These are phyloP conservation scores for Huso huso DNA, from an alignment of 2,797 vertebrate species.

Conservation along the genomic window DNA sequence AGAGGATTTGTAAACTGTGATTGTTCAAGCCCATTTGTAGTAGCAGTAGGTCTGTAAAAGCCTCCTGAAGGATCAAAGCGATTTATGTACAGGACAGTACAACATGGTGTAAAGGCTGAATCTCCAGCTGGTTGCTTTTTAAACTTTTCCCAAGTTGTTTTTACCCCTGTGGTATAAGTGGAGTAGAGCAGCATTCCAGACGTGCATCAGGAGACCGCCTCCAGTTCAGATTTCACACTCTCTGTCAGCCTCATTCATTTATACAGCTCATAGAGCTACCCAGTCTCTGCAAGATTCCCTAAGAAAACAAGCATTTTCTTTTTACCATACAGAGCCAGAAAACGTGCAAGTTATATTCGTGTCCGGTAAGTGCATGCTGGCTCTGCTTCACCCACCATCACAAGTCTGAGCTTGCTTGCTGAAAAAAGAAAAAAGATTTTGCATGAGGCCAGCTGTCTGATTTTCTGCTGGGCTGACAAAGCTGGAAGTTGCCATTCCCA, in stretches of 20 bases:
- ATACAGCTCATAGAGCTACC: constrained; percentile 1
- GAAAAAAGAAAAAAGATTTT: neutral
- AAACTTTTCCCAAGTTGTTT: neutral
- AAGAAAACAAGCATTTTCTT: too few species aligned
- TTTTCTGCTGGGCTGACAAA: neutral
- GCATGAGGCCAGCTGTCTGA: neutral
- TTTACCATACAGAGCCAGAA: too few species aligned
- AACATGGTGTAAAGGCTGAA: neutral
- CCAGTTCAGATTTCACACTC: constrained; percentile 7
- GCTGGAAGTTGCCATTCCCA: neutral
- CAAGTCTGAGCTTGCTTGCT: neutral
- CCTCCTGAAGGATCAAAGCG: too few species aligned
- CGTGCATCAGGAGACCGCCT: constrained; percentile 15
- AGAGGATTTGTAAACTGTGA: too few species aligned
- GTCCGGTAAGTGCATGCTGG: too few species aligned
- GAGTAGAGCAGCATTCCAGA: constrained; percentile 12
- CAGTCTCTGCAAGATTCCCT: neutral
- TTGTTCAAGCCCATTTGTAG: too few species aligned
- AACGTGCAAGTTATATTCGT: too few species aligned
- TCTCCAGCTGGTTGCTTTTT: neutral
- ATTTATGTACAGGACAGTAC: too few species aligned
- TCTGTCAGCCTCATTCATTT: constrained; percentile 13
- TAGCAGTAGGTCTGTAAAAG: too few species aligned
- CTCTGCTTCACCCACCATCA: too few species aligned
- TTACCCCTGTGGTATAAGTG: neutral